These are phyloP conservation scores for Allacma fusca DNA, from an alignment of 2,888 invertebrate species.

Conservation along the genomic window DNA sequence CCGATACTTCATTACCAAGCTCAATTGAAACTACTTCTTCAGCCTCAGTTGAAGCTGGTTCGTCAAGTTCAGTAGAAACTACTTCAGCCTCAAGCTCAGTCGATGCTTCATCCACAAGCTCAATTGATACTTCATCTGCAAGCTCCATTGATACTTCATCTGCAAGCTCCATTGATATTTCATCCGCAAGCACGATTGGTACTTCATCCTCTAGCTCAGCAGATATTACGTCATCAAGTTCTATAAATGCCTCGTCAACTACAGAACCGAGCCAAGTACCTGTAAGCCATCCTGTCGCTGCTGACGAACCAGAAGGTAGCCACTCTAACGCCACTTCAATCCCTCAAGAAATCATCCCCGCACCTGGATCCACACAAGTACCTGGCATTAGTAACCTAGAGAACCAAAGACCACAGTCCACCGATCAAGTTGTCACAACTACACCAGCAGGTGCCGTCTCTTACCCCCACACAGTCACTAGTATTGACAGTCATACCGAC, in stretches of 20 bases:
- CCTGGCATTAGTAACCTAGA: slow-evolving; percentile 37
- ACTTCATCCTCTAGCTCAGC: neutral
- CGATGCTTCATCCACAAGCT: neutral
- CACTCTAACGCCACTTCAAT: neutral
- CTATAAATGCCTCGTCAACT: too few species aligned
- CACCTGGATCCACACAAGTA: slow-evolving; percentile 7
- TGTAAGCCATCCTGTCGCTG: neutral
- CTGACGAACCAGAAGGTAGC: slow-evolving; percentile 14
- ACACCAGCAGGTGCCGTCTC: slow-evolving; percentile 1
- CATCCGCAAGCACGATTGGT: neutral
- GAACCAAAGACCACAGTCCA: slow-evolving; percentile 5
- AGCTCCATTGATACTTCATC: neutral
- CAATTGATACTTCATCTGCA: neutral
- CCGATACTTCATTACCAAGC: neutral
- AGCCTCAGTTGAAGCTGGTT: neutral
- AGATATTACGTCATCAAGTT: neutral
- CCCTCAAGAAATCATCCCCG: slow-evolving; percentile 24
- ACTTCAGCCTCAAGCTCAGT: neutral
- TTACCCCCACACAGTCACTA: neutral
- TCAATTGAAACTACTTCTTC: neutral
- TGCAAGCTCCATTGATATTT: neutral
- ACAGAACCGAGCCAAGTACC: neutral
- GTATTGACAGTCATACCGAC: slow-evolving; percentile 42
- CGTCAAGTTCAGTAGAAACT: neutral
- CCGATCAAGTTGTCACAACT: slow-evolving; percentile 20